Conservation (phyloP, 2,113 vertebrate species). For the Cyprinus carpio region DNA sequence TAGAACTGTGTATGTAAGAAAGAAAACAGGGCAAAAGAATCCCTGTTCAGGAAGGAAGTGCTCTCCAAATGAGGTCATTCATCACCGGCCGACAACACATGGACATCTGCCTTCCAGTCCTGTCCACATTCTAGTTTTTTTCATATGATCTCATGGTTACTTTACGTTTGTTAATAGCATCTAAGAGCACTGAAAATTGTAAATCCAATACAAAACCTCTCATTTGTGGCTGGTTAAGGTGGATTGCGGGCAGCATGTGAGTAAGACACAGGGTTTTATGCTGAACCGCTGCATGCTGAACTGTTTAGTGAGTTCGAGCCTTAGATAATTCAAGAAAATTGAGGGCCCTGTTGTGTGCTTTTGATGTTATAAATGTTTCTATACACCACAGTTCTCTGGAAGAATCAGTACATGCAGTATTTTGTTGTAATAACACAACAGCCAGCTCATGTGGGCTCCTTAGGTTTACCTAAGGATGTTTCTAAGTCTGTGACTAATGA, state of each 20-base stretch:
- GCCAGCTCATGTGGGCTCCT: neutral
- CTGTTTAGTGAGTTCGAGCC: neutral
- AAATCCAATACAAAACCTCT: neutral
- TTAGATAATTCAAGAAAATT: neutral
- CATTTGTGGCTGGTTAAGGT: neutral
- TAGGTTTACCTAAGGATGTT: neutral
- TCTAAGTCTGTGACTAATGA: neutral
- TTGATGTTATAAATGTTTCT: neutral
- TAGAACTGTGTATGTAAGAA: slow-evolving; percentile 9
- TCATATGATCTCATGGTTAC: neutral
- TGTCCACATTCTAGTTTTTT: slow-evolving; percentile 6
- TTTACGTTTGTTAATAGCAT: neutral
- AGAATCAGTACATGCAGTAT: neutral
- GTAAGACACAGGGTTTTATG: neutral
- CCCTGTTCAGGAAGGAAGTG: slow-evolving; percentile 56
- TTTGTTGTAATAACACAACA: neutral
- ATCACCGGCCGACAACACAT: slow-evolving; percentile 42
- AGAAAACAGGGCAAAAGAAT: slow-evolving; percentile 22
- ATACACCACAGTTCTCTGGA: neutral
- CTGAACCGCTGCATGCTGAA: neutral
- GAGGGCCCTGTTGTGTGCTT: neutral
- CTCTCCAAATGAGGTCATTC: slow-evolving; percentile 56
- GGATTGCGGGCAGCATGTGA: neutral
- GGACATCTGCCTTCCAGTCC: slow-evolving; percentile 48
- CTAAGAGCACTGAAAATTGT: neutral